Evolutionary conservation across 2,113 vertebrate genomes (phyloP).

Genomic region (Cebus imitator): DNA sequence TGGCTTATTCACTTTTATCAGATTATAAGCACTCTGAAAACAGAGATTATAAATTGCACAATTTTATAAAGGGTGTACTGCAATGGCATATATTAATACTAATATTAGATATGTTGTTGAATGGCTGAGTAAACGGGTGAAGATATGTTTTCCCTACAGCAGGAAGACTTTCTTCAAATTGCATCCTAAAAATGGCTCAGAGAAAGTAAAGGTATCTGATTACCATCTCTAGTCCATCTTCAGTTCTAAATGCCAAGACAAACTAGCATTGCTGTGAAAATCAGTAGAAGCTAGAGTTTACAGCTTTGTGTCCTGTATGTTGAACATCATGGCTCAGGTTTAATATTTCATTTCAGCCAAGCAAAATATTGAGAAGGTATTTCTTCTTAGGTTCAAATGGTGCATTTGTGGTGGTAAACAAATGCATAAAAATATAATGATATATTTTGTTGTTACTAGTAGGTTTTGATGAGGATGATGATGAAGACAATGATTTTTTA

Average conservation of each 20-base stretch:
- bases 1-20: not conserved
- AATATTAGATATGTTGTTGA: constrained; percentile 2
- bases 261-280: not conserved
- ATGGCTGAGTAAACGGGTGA: not conserved
- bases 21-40: not conserved
- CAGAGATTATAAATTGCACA: not conserved
- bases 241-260: not conserved
- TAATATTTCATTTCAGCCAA: constrained; percentile 26
- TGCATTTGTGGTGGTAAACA: constrained; percentile 26
- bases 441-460: not conserved
- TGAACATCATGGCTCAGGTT: constrained; percentile 14
- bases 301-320: not conserved
- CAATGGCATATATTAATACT: not conserved
- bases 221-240: not conserved
- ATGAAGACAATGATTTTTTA: not conserved
- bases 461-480: not conserved
- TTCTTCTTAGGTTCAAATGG: not conserved
- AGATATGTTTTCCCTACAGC: not conserved
- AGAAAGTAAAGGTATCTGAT: not conserved
- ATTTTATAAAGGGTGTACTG: not conserved
- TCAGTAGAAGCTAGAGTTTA: constrained; percentile 3
- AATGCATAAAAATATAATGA: not conserved
- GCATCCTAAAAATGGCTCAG: not conserved
- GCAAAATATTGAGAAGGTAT: not conserved
- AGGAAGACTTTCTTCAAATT: not conserved